These are phyloP conservation scores for Siderastrea radians DNA, from an alignment of 92 coral and sea anemone genomes.

Conservation along the genomic window DNA sequence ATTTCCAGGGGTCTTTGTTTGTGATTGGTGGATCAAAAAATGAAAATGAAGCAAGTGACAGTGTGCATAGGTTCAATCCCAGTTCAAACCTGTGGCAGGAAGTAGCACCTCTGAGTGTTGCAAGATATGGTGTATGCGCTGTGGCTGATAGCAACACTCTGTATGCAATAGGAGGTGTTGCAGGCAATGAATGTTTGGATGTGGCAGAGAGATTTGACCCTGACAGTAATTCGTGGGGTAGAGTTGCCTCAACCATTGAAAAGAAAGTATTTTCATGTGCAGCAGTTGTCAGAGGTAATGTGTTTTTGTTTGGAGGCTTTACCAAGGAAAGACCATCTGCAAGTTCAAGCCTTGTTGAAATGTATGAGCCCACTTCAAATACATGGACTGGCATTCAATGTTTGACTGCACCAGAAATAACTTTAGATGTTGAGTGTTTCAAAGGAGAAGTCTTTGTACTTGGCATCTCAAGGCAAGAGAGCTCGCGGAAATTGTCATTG, in stretches of 20 bases:
- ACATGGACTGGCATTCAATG: neutral
- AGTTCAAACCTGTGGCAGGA: neutral
- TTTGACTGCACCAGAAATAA: neutral
- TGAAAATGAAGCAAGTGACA: neutral
- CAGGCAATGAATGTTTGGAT: neutral
- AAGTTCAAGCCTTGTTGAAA: neutral
- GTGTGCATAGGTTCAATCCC: too few species aligned
- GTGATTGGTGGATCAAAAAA: neutral
- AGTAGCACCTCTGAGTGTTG: neutral
- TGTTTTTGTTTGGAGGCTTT: neutral
- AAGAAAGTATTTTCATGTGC: neutral
- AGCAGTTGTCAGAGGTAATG: neutral
- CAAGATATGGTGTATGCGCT: neutral
- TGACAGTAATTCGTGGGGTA: neutral
- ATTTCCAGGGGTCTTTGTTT: neutral
- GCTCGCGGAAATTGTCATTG: neutral
- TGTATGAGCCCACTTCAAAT: neutral
- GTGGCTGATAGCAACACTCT: neutral
- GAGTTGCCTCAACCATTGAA: neutral
- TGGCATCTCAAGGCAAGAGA: neutral
- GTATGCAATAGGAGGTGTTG: neutral
- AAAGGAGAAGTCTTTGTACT: neutral
- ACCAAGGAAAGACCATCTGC: neutral
- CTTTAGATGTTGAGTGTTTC: neutral
- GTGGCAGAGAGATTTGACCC: conserved; percentile 1